These are phyloP conservation scores for Elaphurus davidianus DNA, from an alignment of 2,113 vertebrate genomes.

Conservation along the genomic window DNA sequence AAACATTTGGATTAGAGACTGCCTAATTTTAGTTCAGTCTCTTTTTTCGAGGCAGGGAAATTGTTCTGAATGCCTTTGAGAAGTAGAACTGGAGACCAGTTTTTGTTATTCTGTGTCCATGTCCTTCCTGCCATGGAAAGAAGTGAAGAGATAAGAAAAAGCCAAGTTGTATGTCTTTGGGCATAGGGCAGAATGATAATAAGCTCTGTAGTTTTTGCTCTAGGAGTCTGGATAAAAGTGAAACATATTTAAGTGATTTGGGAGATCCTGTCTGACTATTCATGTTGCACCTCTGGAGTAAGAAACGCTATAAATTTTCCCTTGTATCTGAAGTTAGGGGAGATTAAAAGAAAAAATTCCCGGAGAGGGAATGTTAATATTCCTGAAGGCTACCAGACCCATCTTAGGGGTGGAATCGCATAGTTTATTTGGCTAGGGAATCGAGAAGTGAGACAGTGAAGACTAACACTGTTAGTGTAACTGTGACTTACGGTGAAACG, in stretches of 20 bases:
- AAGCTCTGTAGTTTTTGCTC: background rate
- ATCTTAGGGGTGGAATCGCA: background rate
- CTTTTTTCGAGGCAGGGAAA: background rate
- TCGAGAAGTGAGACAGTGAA: background rate
- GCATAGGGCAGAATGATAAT: background rate
- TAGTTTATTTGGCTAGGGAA: background rate
- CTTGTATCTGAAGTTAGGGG: background rate
- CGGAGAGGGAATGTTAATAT: background rate
- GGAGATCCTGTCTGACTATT: background rate
- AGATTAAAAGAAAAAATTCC: background rate
- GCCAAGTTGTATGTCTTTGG: background rate
- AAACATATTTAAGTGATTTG: background rate
- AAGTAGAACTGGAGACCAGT: background rate
- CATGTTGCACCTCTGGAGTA: background rate
- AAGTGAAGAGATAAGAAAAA: background rate
- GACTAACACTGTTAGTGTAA: background rate
- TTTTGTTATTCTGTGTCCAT: background rate
- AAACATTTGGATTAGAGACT: background rate
- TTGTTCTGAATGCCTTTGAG: background rate
- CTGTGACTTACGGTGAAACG: background rate
- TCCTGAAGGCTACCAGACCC: background rate
- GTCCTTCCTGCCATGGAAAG: background rate
- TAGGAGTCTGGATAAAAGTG: background rate
- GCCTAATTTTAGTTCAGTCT: background rate
- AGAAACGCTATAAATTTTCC: background rate